phyloP scores from a whole-genome alignment of 2,888 invertebrate species.

The Cosmorhoe ocellata region DNA sequence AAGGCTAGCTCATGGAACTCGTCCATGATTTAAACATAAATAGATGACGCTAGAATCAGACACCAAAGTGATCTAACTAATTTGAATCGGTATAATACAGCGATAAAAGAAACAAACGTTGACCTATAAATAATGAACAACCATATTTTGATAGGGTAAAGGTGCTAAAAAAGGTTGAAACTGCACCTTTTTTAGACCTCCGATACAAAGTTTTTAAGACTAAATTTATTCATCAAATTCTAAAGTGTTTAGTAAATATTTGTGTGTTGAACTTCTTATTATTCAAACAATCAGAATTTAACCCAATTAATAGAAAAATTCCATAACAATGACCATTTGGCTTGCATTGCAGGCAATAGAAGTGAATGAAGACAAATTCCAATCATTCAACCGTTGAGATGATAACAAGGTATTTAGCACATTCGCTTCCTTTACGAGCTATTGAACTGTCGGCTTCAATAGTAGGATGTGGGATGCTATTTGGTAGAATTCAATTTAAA shows the following conservation, averaged over 20 bases:
- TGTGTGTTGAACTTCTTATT: too few species aligned
- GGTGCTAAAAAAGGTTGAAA: too few species aligned
- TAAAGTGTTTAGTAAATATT: too few species aligned
- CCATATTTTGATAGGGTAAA: too few species aligned
- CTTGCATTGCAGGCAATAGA: background rate
- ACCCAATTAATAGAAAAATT: background rate
- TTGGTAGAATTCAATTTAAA: conserved; percentile 6
- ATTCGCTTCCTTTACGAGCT: conserved; percentile 21
- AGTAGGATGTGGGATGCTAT: conserved; percentile 13
- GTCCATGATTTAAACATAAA: conserved; percentile 26
- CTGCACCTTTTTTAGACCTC: too few species aligned
- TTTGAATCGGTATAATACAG: conserved; percentile 2
- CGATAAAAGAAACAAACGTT: too few species aligned
- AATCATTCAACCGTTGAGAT: conserved; percentile 18
- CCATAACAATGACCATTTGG: conserved; percentile 16
- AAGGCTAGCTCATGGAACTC: conserved; percentile 33
- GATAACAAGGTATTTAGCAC: conserved; percentile 21
- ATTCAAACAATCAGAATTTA: too few species aligned
- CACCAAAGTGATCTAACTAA: conserved; percentile 7
- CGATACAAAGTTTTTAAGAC: too few species aligned
- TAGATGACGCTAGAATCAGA: conserved; percentile 4
- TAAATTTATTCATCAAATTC: too few species aligned
- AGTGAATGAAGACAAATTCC: conserved; percentile 21
- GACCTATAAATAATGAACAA: too few species aligned
- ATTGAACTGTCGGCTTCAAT: conserved; percentile 23